Evolutionary conservation across 2,888 invertebrate species (phyloP).

Genomic region (Cephus rjabovi): DNA sequence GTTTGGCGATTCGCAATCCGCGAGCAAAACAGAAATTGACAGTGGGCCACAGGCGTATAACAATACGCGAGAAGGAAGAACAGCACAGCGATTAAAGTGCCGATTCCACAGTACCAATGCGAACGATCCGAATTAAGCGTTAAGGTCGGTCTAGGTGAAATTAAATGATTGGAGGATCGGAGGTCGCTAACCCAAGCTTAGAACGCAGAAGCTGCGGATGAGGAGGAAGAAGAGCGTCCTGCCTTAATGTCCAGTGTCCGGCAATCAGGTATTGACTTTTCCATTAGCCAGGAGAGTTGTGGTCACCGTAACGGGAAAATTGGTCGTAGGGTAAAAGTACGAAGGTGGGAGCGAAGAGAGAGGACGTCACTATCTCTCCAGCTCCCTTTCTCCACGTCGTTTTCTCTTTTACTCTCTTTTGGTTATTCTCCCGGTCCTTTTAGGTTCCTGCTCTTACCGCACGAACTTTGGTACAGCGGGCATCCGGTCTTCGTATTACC

Average conservation of each 20-base stretch:
- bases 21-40: not conserved
- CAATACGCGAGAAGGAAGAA: not conserved
- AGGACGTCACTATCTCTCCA: not conserved
- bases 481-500: not conserved
- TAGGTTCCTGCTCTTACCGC: not conserved
- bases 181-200: not conserved
- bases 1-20: not conserved
- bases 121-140: not conserved
- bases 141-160: not conserved
- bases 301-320: slow-evolving; percentile 60
- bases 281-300: slow-evolving; percentile 61
- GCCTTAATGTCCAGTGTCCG: slow-evolving; percentile 41
- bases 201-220: slow-evolving; percentile 7
- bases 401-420: not conserved
- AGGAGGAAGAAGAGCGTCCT: slow-evolving; percentile 30
- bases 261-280: slow-evolving; percentile 64
- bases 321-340: slow-evolving; percentile 49
- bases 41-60: not conserved
- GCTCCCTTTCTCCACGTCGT: not conserved
- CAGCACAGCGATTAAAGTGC: not conserved
- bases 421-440: not conserved
- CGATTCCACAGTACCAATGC: not conserved
- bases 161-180: not conserved
- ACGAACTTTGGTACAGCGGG: not conserved
- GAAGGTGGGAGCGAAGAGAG: slow-evolving; percentile 24